These are phyloP conservation scores for Noctua janthe DNA, from an alignment of 2,888 invertebrate genomes.

Conservation along the genomic window DNA sequence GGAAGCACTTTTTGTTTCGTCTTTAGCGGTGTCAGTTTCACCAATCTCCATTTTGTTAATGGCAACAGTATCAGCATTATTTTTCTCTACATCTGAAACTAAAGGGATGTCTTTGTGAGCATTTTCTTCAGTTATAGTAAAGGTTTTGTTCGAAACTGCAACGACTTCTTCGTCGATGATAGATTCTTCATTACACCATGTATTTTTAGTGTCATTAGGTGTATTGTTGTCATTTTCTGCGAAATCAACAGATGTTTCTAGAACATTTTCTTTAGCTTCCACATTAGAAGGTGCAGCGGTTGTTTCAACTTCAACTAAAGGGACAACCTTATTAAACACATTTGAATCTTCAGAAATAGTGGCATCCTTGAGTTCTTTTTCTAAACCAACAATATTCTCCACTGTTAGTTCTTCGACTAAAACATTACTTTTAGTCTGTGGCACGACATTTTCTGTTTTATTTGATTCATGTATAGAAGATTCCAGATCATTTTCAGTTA, in stretches of 20 bases:
- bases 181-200: background rate
- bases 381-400: background rate
- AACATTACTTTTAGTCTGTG: slow-evolving; percentile 17
- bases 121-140: slow-evolving; percentile 7
- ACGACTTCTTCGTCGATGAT: background rate
- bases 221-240: slow-evolving; percentile 5
- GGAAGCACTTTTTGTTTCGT: slow-evolving; percentile 5
- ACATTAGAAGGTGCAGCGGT: background rate
- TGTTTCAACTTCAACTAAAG: slow-evolving; percentile 29
- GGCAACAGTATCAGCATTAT: slow-evolving; percentile 3
- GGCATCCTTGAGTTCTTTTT: slow-evolving; percentile 18
- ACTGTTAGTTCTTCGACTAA: slow-evolving; percentile 14
- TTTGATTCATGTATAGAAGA: slow-evolving; percentile 14
- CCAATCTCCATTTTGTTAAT: slow-evolving; percentile 21
- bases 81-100: slow-evolving; percentile 25
- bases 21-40: slow-evolving; percentile 1
- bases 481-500: slow-evolving; percentile 29
- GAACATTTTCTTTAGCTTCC: slow-evolving; percentile 10
- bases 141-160: slow-evolving; percentile 5
- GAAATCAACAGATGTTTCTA: background rate
- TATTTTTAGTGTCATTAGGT: slow-evolving; percentile 19
- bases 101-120: slow-evolving; percentile 19
- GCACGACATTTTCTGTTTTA: slow-evolving; percentile 6
- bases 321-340: background rate
- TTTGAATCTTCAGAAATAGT: slow-evolving; percentile 16